These are phyloP conservation scores for Antechinus stuartii DNA, from an alignment of 2,113 vertebrate genomes.

Conservation along the genomic window DNA sequence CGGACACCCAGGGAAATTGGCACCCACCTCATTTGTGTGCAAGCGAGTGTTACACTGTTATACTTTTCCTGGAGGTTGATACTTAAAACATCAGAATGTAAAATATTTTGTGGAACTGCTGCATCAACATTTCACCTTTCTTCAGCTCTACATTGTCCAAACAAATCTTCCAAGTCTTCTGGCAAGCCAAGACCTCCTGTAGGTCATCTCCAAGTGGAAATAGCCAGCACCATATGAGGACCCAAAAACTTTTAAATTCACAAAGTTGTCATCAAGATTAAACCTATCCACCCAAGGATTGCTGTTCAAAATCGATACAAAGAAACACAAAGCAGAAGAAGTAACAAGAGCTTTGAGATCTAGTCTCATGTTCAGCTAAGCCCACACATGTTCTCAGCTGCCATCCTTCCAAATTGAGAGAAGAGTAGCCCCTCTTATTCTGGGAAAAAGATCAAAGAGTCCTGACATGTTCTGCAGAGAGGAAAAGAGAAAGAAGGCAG, in stretches of 20 bases:
- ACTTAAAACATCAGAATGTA: background rate
- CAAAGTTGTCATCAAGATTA: background rate
- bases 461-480: background rate
- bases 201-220: background rate
- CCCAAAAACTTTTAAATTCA: background rate
- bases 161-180: background rate
- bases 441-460: background rate
- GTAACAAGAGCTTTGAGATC: background rate
- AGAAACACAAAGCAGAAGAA: background rate
- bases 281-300: background rate
- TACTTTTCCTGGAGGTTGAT: background rate
- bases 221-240: background rate
- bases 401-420: background rate
- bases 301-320: background rate
- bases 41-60: background rate
- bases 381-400: background rate
- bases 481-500: background rate
- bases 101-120: background rate
- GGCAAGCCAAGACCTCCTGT: background rate
- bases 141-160: background rate
- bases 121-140: background rate
- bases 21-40: background rate
- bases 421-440: background rate
- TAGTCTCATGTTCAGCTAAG: background rate
- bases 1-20: background rate